These are phyloP conservation scores for Dynastes hyllus DNA, from an alignment of 2,888 invertebrate genomes.

Conservation along the genomic window DNA sequence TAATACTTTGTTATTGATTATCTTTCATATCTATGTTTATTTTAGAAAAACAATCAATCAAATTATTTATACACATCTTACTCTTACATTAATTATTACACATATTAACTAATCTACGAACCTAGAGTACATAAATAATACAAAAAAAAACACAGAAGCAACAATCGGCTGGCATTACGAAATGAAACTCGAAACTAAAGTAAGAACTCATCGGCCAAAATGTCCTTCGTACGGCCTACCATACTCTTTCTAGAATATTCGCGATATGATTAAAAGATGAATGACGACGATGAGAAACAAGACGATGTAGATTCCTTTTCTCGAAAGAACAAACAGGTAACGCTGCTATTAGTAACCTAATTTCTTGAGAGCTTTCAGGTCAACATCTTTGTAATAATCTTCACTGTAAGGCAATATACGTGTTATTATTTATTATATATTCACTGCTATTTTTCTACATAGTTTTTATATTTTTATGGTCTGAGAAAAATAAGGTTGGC, in stretches of 20 bases:
- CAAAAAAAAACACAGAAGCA: neutral
- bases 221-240: neutral
- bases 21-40: neutral
- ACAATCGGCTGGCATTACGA: conserved; percentile 8
- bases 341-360: conserved; percentile 76
- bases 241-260: neutral
- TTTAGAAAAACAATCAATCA: conserved; percentile 6
- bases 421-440: neutral
- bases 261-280: conserved; percentile 16
- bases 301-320: no score
- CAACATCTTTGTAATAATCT: conserved; percentile 94
- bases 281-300: conserved; percentile 6
- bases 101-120: neutral
- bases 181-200: neutral
- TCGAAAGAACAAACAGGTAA: neutral
- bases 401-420: conserved; percentile 75
- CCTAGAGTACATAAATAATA: conserved; percentile 27
- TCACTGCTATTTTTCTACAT: no score
- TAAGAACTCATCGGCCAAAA: neutral
- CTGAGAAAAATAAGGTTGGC: no score
- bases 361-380: conserved; percentile 90
- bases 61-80: conserved; percentile 4
- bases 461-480: no score
- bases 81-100: neutral
- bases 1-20: conserved; percentile 42